Conservation (phyloP, 2,888 invertebrate genomes). For the Torymus auratus region DNA sequence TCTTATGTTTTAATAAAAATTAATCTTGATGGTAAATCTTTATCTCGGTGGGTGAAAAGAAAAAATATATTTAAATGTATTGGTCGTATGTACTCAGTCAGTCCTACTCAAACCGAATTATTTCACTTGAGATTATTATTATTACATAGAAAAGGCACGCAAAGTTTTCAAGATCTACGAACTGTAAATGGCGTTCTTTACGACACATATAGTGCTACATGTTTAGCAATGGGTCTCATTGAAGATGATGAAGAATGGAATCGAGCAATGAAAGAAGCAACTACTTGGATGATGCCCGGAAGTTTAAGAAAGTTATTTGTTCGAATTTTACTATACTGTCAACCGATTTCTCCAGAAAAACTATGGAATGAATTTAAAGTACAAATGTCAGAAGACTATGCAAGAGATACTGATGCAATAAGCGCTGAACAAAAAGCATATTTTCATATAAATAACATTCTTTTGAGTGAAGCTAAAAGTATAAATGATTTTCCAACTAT, state of each 20-base stretch:
- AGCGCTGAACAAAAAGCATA: conserved; percentile 47
- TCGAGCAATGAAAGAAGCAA: conserved; percentile 70
- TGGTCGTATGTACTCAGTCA: conserved; percentile 63
- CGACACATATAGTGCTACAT: conserved; percentile 56
- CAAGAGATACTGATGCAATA: too few relatives aligned
- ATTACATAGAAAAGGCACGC: too few relatives aligned
- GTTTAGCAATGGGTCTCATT: conserved; percentile 46
- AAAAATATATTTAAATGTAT: conserved; percentile 58
- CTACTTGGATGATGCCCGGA: conserved; percentile 63
- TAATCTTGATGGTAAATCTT: conserved; percentile 2
- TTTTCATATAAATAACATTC: conserved; percentile 49
- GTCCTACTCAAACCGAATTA: conserved; percentile 61
- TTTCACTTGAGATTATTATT: too few relatives aligned
- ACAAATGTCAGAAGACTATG: conserved; percentile 60
- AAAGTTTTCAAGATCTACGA: conserved; percentile 60
- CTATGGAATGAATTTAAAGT: conserved; percentile 60
- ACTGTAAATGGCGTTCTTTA: conserved; percentile 62
- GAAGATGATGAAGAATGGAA: conserved; percentile 62
- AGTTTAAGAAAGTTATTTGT: background rate
- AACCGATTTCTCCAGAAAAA: conserved; percentile 2
- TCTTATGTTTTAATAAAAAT: conserved; percentile 34
- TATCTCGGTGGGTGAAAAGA: conserved; percentile 32
- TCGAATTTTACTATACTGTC: too few relatives aligned
- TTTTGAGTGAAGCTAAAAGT: conserved; percentile 19
- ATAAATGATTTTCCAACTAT: conserved; percentile 40